phyloP scores from a whole-genome alignment of 2,888 invertebrate species.

The Polylopha cassiicola region DNA sequence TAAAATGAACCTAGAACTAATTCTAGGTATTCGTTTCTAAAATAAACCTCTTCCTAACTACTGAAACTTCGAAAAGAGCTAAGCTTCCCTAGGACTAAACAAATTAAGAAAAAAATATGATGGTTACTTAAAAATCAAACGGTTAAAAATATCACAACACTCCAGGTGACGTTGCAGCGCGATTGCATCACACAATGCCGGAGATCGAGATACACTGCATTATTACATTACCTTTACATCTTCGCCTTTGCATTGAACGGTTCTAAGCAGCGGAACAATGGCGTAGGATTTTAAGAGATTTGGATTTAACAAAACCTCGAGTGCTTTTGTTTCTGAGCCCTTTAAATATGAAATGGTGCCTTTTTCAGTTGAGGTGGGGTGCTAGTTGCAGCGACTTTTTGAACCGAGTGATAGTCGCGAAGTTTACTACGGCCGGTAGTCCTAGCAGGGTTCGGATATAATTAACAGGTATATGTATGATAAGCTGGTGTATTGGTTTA shows the following conservation, averaged over 20 bases:
- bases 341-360: conserved; percentile 49
- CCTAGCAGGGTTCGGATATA: no score
- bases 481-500: no score
- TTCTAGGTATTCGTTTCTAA: no score
- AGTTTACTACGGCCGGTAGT: no score
- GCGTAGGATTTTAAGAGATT: conserved; percentile 49
- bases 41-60: no score
- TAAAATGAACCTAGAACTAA: no score
- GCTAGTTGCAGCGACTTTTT: conserved; percentile 25
- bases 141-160: conserved; percentile 22
- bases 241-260: no score
- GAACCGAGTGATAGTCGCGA: not conserved
- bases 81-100: no score
- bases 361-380: conserved; percentile 30
- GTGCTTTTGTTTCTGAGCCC: conserved; percentile 62
- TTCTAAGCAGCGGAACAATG: conserved; percentile 9
- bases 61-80: no score
- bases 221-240: conserved; percentile 73
- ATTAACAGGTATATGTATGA: no score
- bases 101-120: no score
- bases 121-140: conserved; percentile 23
- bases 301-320: conserved; percentile 59
- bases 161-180: conserved; percentile 27
- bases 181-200: conserved; percentile 52
- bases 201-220: conserved; percentile 57